Base-by-base conservation (phyloP, 2,888 invertebrate genomes). In the Mythimna ferrago region DNA sequence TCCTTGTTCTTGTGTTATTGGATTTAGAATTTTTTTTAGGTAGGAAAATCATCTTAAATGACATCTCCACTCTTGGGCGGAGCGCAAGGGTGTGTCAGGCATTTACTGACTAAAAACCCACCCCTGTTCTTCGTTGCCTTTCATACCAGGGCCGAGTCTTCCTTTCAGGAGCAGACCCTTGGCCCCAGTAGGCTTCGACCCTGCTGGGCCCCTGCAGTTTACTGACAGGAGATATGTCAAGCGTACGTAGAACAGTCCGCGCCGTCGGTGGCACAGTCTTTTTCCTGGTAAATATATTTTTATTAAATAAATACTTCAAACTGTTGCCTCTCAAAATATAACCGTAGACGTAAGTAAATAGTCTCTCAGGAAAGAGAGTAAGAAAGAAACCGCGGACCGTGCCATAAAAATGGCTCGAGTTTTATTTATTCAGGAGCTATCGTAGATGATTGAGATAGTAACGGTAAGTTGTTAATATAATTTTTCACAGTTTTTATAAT, bases 1-100 rank as follows among this genome's bases (percentile, higher is more conserved):
- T 76, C 41, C 61, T 44, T 16, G n/a, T 68, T 75, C 67, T 69
- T 78, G 70, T 65, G 64, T 65, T 48, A 56, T 71, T 60, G n/a
- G 53, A 16, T 38, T n/a, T n/a, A 32, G 32, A 2, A 32, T 32
- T 32, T 32, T 32, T 32, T 32, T 32, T 32, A 32, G 32, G 5
- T 32, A 4, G 32, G 3, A 32, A 32, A 32, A 2, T 32, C 32
- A 32, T 32, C 5, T 32, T 26, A 26, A 32, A 3, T 32, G 32
- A 32, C 3, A 4, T 32, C 32, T 32, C 32, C 32, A 3, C 26
- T 26, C 26, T 26, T 26, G 26, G 26, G 5, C 32, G 3, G 32
- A 32, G 32, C 32, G 32, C 32, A 5, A 32, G 3, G 32, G 32
- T 32, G 32, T 32, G 32, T 32, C 32, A 32, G 32, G 32, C 32